Conservation (phyloP, 2,888 invertebrate genomes). For the Selenia dentaria region DNA sequence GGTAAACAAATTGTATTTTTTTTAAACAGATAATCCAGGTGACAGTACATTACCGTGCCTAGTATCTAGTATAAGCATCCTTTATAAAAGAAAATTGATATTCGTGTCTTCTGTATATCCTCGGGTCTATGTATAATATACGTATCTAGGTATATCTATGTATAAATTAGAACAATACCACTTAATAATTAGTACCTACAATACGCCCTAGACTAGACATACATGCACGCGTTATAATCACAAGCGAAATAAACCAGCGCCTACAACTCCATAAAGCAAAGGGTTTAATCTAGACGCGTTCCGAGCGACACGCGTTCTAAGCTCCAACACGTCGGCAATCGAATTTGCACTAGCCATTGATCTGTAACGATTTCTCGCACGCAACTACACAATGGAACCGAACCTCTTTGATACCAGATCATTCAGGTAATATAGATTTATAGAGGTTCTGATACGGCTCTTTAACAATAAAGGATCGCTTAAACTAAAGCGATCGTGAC, state of each 20-base stretch:
- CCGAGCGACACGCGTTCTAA: conserved; percentile 5
- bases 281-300: conserved; percentile 9
- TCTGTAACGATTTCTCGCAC: conserved; percentile 28
- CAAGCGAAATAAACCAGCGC: background rate
- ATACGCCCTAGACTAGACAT: no score
- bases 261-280: background rate
- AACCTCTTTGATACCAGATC: conserved; percentile 21
- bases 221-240: no score
- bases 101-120: no score
- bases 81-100: no score
- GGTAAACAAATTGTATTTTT: no score
- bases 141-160: no score
- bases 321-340: conserved; percentile 19
- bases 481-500: background rate
- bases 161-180: no score
- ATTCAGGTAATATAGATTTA: conserved; percentile 12
- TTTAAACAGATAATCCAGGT: no score
- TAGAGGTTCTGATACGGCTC: conserved; percentile 9
- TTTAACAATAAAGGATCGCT: conserved; percentile 10
- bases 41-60: no score
- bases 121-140: no score
- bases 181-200: no score
- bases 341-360: conserved; percentile 32
- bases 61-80: no score
- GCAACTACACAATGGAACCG: conserved; percentile 27